phyloP scores from a whole-genome alignment of 2,797 vertebrate species.

The Scomberomorus guttatus region DNA sequence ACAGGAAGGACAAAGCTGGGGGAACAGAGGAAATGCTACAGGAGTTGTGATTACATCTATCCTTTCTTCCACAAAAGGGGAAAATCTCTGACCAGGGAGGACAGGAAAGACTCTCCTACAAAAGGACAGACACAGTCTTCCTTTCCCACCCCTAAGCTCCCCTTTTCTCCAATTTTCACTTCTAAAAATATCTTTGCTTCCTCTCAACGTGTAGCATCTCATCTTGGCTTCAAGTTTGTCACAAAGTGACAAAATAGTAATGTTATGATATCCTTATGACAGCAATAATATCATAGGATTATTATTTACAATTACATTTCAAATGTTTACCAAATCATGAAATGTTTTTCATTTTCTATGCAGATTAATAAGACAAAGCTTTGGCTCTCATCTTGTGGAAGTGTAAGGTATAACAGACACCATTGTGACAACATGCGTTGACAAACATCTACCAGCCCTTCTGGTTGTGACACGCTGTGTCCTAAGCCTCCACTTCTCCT shows the following conservation, averaged over 20 bases:
- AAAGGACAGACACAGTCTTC: constrained; percentile 20
- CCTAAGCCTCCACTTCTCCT: constrained; percentile 3
- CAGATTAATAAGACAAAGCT: not conserved
- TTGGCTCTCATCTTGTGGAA: not conserved
- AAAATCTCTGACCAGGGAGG: not conserved
- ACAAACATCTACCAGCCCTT: not conserved
- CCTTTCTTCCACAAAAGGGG: constrained; percentile 20
- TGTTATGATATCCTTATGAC: not conserved
- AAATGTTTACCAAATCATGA: not conserved
- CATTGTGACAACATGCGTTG: not conserved
- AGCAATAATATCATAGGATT: not conserved
- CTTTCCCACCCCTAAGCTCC: constrained; percentile 21
- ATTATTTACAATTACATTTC: too few relatives aligned
- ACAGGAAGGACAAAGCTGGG: constrained; percentile 34
- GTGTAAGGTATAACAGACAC: not conserved
- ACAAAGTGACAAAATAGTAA: not conserved
- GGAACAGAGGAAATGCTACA: constrained; percentile 48
- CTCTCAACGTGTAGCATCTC: constrained; percentile 8
- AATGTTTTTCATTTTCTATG: not conserved
- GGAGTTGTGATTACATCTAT: constrained; percentile 43
- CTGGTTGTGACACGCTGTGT: not conserved
- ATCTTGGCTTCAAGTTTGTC: not conserved
- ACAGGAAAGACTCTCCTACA: constrained; percentile 54
- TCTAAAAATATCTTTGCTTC: constrained; percentile 37
- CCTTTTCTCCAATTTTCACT: constrained; percentile 3